These are phyloP conservation scores for Actinemys pallida DNA, from an alignment of 2,113 vertebrate genomes.

Conservation along the genomic window DNA sequence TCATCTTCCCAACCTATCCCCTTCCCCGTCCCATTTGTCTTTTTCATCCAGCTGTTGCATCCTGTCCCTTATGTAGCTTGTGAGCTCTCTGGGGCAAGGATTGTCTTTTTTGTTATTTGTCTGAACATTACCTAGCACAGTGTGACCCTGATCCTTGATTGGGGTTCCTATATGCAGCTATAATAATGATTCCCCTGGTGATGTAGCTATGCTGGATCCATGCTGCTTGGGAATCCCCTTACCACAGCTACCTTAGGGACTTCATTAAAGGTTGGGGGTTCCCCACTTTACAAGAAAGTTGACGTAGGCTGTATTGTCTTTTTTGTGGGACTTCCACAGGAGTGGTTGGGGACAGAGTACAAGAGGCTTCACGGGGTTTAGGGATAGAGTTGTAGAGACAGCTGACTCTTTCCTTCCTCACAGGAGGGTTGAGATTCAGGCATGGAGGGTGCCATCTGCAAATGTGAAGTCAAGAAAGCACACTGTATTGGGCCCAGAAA, in stretches of 20 bases:
- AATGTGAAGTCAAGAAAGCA: not conserved
- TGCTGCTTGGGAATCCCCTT: not conserved
- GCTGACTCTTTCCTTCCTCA: not conserved
- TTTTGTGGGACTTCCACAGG: not conserved
- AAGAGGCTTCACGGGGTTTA: not conserved
- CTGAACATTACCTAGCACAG: not conserved
- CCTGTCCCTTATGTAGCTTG: not conserved
- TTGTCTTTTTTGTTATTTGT: not conserved
- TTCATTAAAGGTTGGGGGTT: not conserved
- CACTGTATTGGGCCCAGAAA: not conserved
- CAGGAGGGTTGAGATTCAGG: not conserved
- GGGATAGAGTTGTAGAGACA: not conserved
- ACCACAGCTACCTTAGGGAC: not conserved
- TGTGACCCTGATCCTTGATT: not conserved
- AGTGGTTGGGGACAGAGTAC: no score
- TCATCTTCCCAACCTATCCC: not conserved
- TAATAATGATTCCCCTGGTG: not conserved
- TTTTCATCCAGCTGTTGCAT: not conserved
- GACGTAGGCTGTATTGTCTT: no score
- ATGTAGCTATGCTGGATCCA: not conserved
- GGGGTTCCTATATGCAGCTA: not conserved
- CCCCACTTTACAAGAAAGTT: not conserved
- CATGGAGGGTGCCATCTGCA: not conserved
- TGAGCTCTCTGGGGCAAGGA: not conserved
- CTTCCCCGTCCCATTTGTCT: not conserved